Evolutionary conservation across 2,888 invertebrate species (phyloP).

Genomic region (Agrotis segetum): DNA sequence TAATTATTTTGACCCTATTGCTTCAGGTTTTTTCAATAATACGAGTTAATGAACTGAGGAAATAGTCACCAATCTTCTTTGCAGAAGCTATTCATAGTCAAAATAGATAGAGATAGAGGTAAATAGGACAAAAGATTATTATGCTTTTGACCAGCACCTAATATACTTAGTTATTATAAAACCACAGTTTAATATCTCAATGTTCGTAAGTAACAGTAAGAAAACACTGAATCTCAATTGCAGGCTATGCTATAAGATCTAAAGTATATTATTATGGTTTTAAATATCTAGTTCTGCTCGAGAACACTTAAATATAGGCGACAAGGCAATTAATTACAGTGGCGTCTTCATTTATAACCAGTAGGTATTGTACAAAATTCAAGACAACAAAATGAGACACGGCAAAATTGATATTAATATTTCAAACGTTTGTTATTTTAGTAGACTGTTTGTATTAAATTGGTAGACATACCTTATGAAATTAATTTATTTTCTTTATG

Average conservation of each 20-base stretch:
- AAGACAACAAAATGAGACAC: constrained; percentile 35
- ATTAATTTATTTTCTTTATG: background rate
- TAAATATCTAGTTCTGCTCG: constrained; percentile 24
- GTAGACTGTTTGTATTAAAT: constrained; percentile 6
- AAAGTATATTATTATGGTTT: constrained; percentile 27
- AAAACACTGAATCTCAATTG: constrained; percentile 26
- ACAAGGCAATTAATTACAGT: constrained; percentile 49
- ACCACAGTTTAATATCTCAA: background rate
- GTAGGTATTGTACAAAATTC: constrained; percentile 25
- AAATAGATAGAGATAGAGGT: constrained; percentile 1
- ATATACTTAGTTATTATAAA: background rate
- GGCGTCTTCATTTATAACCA: constrained; percentile 47
- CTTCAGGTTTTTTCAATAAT: constrained; percentile 44
- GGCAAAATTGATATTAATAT: constrained; percentile 41
- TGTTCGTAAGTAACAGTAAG: constrained; percentile 5
- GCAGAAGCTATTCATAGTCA: constrained; percentile 20
- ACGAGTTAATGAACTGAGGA: constrained; percentile 33
- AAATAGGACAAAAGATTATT: constrained; percentile 1
- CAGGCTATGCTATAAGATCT: background rate
- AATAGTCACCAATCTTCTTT: constrained; percentile 18
- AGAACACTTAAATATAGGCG: constrained; percentile 15
- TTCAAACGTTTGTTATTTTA: constrained; percentile 36
- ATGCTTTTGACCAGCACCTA: background rate
- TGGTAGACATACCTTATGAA: background rate
- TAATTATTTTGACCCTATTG: no score